Evolutionary conservation across 1,140 invertebrate genomes (phyloP).

Genomic region (Scaptomyza graminum): DNA sequence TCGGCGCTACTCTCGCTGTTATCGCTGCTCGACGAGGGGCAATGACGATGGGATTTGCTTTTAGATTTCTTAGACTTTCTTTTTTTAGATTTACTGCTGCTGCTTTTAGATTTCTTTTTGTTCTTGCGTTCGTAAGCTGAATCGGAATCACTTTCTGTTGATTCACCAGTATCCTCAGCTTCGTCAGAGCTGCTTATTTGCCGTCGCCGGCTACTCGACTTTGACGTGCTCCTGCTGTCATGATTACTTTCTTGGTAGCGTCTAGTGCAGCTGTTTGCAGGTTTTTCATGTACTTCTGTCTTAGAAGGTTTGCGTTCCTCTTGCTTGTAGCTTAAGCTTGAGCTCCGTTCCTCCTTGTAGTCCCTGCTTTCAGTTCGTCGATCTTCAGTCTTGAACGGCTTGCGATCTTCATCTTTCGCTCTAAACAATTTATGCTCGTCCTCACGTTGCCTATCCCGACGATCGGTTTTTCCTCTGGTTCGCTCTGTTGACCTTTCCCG

Average conservation of each 20-base stretch:
- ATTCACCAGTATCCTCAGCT: constrained; percentile 68
- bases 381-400: constrained; percentile 38
- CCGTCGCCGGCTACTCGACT: constrained; percentile 25
- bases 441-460: constrained; percentile 26
- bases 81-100: constrained; percentile 54
- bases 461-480: constrained; percentile 5
- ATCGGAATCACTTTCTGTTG: constrained; percentile 71
- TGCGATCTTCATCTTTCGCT: constrained; percentile 44
- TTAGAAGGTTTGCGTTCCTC: constrained; percentile 39
- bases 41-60: constrained; percentile 44
- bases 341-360: constrained; percentile 30
- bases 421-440: constrained; percentile 33
- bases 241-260: constrained; percentile 18
- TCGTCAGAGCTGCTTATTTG: constrained; percentile 62
- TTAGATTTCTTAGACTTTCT: constrained; percentile 72
- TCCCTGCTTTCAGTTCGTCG: constrained; percentile 3
- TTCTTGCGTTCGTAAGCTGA: constrained; percentile 68
- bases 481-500: constrained; percentile 40
- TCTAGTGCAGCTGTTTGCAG: constrained; percentile 27
- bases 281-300: constrained; percentile 2
- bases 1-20: constrained; percentile 39
- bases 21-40: constrained; percentile 15
- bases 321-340: constrained; percentile 14
- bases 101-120: constrained; percentile 63
- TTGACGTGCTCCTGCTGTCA: constrained; percentile 41